Percentiles rank a stretch among this genome's conserved stretches.
Conservation (phyloP, 2,888 invertebrate genomes). For the Beris chalybata region DNA sequence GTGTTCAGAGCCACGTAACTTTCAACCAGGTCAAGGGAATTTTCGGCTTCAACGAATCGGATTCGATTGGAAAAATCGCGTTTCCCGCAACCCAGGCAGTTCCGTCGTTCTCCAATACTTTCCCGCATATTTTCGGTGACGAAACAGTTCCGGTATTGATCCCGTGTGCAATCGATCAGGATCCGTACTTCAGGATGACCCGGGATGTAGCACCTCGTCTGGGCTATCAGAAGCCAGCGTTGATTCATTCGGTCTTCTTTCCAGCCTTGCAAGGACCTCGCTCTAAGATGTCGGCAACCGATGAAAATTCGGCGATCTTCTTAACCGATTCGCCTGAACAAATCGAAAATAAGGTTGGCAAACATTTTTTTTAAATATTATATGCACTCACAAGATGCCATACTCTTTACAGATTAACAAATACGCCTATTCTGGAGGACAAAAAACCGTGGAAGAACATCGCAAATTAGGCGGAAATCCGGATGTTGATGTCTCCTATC, state of each 20-base stretch:
- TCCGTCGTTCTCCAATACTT: constrained; percentile 86
- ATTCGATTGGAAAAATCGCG: constrained; percentile 93
- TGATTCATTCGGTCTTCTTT: constrained; percentile 85
- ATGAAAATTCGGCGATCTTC: constrained; percentile 89
- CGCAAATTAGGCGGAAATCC: constrained; percentile 89
- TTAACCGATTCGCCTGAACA: constrained; percentile 94
- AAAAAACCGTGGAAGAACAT: constrained; percentile 91
- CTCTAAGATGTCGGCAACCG: constrained; percentile 98
- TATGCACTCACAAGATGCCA: not conserved
- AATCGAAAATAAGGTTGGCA: constrained; percentile 85
- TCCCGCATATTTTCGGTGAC: constrained; percentile 86
- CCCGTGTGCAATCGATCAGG: constrained; percentile 99
- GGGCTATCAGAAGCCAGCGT: constrained; percentile 83
- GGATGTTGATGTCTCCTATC: constrained; percentile 92
- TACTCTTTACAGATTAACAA: constrained; percentile 72
- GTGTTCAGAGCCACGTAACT: constrained; percentile 92
- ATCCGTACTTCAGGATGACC: constrained; percentile 99
- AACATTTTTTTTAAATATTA: not conserved
- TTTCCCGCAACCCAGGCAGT: constrained; percentile 97
- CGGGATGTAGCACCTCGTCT: constrained; percentile 95
- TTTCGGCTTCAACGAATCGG: constrained; percentile 96
- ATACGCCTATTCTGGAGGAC: constrained; percentile 98
- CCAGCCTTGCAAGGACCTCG: constrained; percentile 95
- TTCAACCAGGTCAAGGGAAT: constrained; percentile 98
- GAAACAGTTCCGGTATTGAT: constrained; percentile 73